These are phyloP conservation scores for Ectropis grisescens DNA, from an alignment of 1,140 invertebrate species.

Conservation along the genomic window DNA sequence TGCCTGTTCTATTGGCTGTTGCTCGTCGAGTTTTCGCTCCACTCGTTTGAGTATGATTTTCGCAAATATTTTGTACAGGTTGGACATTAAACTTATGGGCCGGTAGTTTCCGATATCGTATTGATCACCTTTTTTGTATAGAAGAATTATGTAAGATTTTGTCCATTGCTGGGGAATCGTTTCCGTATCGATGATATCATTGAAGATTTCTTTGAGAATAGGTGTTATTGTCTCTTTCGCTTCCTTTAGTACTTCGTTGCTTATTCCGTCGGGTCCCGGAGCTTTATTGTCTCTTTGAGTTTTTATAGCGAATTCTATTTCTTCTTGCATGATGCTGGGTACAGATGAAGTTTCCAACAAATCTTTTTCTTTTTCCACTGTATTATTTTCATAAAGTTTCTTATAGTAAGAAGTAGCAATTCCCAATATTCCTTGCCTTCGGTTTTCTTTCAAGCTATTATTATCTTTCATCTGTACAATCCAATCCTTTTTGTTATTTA, in stretches of 20 bases:
- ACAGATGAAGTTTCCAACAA: slow-evolving; percentile 7
- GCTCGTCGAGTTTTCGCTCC: not conserved
- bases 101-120: not conserved
- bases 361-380: slow-evolving; percentile 5
- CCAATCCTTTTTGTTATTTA: slow-evolving; percentile 15
- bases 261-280: slow-evolving; percentile 23
- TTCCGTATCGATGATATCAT: not conserved
- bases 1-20: slow-evolving; percentile 1
- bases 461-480: slow-evolving; percentile 16
- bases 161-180: not conserved
- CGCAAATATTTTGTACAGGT: slow-evolving; percentile 1
- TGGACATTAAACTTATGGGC: not conserved
- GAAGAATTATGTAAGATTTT: slow-evolving; percentile 1
- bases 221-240: slow-evolving; percentile 9
- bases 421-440: slow-evolving; percentile 17
- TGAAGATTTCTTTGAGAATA: not conserved
- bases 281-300: slow-evolving; percentile 16
- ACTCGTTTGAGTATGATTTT: not conserved
- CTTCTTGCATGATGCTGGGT: slow-evolving; percentile 14
- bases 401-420: slow-evolving; percentile 16
- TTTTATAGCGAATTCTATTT: slow-evolving; percentile 10
- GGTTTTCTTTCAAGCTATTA: slow-evolving; percentile 3
- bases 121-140: slow-evolving; percentile 1
- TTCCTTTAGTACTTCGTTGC: slow-evolving; percentile 19
- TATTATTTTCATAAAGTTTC: slow-evolving; percentile 14